A percentile compares a stretch with the other conserved stretches of the same genome.
phyloP scores from a whole-genome alignment of 2,888 invertebrate species.

The Leptarthrus brevirostris region DNA sequence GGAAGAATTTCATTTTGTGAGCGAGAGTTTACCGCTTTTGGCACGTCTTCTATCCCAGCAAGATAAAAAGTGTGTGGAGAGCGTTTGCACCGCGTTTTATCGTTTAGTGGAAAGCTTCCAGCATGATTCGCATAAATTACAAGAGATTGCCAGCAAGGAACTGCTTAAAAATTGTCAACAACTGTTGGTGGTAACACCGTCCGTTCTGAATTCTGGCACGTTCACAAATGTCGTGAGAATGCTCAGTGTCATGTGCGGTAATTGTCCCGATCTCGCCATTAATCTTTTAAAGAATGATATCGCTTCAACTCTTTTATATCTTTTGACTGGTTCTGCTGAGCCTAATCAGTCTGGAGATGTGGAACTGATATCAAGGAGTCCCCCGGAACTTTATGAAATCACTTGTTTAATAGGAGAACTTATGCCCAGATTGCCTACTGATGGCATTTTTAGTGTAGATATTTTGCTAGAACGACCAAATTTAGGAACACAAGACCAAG shows the following conservation, averaged over 20 bases:
- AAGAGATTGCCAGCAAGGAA: slow-evolving; percentile 90
- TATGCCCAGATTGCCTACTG: slow-evolving; percentile 94
- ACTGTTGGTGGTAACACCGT: slow-evolving; percentile 90
- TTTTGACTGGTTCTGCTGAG: slow-evolving; percentile 89
- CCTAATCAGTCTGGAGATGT: slow-evolving; percentile 71
- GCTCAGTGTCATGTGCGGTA: slow-evolving; percentile 95
- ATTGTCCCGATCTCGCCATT: slow-evolving; percentile 93
- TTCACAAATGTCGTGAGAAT: slow-evolving; percentile 97
- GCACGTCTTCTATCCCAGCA: slow-evolving; percentile 84
- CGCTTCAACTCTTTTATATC: slow-evolving; percentile 92
- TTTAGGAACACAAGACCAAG: slow-evolving; percentile 77
- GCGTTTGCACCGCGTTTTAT: slow-evolving; percentile 95
- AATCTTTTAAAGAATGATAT: slow-evolving; percentile 94
- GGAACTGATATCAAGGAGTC: slow-evolving; percentile 89
- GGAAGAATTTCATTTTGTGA: slow-evolving; percentile 94
- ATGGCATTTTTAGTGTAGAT: slow-evolving; percentile 96
- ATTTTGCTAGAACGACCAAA: slow-evolving; percentile 83
- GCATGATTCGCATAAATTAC: slow-evolving; percentile 87
- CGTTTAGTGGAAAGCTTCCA: slow-evolving; percentile 97
- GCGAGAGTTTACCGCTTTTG: slow-evolving; percentile 86
- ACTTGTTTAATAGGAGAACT: slow-evolving; percentile 97
- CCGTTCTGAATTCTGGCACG: slow-evolving; percentile 93
- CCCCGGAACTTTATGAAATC: slow-evolving; percentile 97
- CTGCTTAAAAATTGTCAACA: slow-evolving; percentile 94
- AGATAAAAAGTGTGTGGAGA: slow-evolving; percentile 98